A percentile compares a stretch with the other conserved stretches of the same genome.
These are phyloP conservation scores for Augochlorella aurata DNA, from an alignment of 2,888 invertebrate genomes.

Conservation along the genomic window DNA sequence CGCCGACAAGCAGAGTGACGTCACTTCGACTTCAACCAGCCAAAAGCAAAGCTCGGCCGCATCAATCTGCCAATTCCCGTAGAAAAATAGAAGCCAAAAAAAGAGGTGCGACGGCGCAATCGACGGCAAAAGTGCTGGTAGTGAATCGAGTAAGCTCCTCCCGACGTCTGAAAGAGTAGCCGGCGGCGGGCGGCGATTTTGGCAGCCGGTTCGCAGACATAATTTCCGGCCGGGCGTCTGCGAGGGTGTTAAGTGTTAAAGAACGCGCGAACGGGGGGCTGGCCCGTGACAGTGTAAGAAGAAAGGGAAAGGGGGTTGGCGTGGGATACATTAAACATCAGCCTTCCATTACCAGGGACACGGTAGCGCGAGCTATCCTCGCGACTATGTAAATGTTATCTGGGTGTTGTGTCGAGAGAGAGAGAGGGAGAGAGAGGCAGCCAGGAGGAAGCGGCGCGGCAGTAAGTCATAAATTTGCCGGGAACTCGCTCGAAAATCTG, in stretches of 20 bases:
- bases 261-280: not conserved
- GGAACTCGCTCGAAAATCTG: slow-evolving; percentile 48
- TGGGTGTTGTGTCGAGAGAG: slow-evolving; percentile 13
- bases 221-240: not conserved
- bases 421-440: not conserved
- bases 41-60: too few relatives aligned
- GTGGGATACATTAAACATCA: slow-evolving; percentile 41
- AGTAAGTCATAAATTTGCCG: slow-evolving; percentile 51
- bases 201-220: too few relatives aligned
- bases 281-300: not conserved
- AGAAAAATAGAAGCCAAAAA: too few relatives aligned
- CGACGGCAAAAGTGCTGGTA: too few relatives aligned
- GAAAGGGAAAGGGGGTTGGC: slow-evolving; percentile 1
- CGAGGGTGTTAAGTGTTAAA: not conserved
- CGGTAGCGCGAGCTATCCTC: not conserved
- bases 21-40: too few relatives aligned
- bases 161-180: too few relatives aligned
- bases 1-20: too few relatives aligned
- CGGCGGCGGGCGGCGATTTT: too few relatives aligned
- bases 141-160: too few relatives aligned
- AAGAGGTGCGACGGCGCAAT: too few relatives aligned
- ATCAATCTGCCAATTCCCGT: too few relatives aligned
- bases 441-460: slow-evolving; percentile 15
- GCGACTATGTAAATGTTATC: slow-evolving; percentile 49
- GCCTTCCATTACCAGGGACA: slow-evolving; percentile 23